Conservation (phyloP, 2,888 invertebrate species). For the Cephus runcator region DNA sequence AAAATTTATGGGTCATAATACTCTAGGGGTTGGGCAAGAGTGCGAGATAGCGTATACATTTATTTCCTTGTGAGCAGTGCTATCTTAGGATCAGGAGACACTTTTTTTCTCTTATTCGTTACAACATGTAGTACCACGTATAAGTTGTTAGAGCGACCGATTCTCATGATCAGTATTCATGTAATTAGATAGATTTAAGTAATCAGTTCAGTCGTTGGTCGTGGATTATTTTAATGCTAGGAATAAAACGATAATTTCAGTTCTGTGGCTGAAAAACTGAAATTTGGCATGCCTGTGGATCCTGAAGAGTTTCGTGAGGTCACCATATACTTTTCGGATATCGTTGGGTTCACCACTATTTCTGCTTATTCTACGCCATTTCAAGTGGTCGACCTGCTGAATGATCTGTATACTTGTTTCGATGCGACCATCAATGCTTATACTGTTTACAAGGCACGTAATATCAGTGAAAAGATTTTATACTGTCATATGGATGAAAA, state of each 20-base stretch:
- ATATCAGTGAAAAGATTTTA: background rate
- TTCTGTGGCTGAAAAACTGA: conserved; percentile 90
- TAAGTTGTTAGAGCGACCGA: background rate
- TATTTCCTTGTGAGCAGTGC: too few relatives aligned
- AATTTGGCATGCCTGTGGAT: conserved; percentile 89
- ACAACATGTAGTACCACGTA: background rate
- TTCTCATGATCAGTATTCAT: too few relatives aligned
- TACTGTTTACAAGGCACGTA: conserved; percentile 82
- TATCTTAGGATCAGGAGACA: too few relatives aligned
- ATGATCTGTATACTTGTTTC: conserved; percentile 93
- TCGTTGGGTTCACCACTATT: conserved; percentile 93
- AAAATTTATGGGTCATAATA: too few relatives aligned
- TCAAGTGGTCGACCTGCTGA: conserved; percentile 90
- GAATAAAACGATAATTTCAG: conserved; percentile 65
- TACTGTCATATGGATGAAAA: too few relatives aligned
- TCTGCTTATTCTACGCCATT: conserved; percentile 93
- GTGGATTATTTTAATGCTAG: background rate
- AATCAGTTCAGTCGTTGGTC: too few relatives aligned
- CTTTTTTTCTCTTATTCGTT: too few relatives aligned
- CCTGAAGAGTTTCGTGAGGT: conserved; percentile 93
- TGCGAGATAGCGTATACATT: too few relatives aligned
- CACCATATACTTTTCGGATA: conserved; percentile 95
- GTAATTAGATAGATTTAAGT: too few relatives aligned
- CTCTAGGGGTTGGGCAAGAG: too few relatives aligned
- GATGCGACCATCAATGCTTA: conserved; percentile 94